Conservation (phyloP, 2,888 invertebrate genomes). For the Petrolisthes cinctipes region DNA sequence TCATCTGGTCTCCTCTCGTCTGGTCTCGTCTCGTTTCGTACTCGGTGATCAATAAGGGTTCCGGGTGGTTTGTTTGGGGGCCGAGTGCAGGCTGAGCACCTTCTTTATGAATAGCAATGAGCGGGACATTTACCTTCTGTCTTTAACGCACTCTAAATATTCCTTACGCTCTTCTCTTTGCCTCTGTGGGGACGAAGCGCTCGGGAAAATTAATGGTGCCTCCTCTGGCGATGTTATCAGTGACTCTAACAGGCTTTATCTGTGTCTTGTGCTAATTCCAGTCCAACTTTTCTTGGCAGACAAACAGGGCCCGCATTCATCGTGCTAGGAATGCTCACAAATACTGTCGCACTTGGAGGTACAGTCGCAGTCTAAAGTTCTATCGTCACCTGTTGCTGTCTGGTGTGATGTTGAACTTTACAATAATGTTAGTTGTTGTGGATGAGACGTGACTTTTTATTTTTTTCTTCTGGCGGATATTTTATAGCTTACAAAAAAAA, state of each 20-base stretch:
- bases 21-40: too few relatives aligned
- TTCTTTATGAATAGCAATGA: conserved; percentile 13
- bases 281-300: conserved; percentile 38
- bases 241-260: conserved; percentile 32
- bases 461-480: too few relatives aligned
- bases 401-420: too few relatives aligned
- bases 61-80: conserved; percentile 15
- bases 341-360: conserved; percentile 3
- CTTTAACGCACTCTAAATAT: conserved; percentile 25
- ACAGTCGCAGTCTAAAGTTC: background rate
- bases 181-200: conserved; percentile 20
- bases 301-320: conserved; percentile 28
- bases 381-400: too few relatives aligned
- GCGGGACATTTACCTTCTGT: conserved; percentile 23
- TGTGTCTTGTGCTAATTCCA: conserved; percentile 52
- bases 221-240: conserved; percentile 34
- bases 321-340: conserved; percentile 21
- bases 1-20: too few relatives aligned
- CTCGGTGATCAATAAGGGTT: conserved; percentile 9
- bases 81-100: background rate
- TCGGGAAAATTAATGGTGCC: conserved; percentile 26
- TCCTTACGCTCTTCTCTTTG: conserved; percentile 26
- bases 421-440: too few relatives aligned
- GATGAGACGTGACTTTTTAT: too few relatives aligned
- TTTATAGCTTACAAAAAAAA: too few relatives aligned